Conservation (phyloP, 2,888 invertebrate species). For the Anthrax anthrax region DNA sequence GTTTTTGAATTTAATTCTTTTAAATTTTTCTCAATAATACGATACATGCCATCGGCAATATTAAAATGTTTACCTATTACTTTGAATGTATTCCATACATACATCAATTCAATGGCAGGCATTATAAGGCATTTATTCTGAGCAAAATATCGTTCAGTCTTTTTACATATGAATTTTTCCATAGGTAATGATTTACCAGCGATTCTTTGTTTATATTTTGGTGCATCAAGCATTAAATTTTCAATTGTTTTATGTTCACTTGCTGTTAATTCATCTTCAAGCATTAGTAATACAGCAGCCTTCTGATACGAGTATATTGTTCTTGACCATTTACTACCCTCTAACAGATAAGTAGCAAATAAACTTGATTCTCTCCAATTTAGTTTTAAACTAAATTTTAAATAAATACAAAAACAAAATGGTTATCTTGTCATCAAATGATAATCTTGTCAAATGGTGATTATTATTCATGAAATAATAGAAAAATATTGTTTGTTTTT, state of each 20-base stretch:
- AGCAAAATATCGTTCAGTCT: slow-evolving; percentile 60
- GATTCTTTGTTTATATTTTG: slow-evolving; percentile 71
- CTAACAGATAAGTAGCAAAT: slow-evolving; percentile 55
- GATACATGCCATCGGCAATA: slow-evolving; percentile 45
- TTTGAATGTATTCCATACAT: slow-evolving; percentile 85
- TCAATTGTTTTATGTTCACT: slow-evolving; percentile 43
- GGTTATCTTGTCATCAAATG: no score
- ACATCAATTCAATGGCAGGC: slow-evolving; percentile 78
- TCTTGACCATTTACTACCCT: slow-evolving; percentile 80
- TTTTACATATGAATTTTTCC: slow-evolving; percentile 90
- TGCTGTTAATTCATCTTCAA: slow-evolving; percentile 38
- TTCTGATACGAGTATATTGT: slow-evolving; percentile 85
- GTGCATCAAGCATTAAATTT: slow-evolving; percentile 56
- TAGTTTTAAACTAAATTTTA: slow-evolving; percentile 44
- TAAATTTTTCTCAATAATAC: slow-evolving; percentile 43
- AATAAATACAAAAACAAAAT: background rate
- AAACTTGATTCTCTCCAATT: slow-evolving; percentile 65
- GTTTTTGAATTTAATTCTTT: slow-evolving; percentile 19
- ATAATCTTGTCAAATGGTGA: no score
- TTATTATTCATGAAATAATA: no score
- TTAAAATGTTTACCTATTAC: slow-evolving; percentile 57
- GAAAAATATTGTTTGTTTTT: background rate
- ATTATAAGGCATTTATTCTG: slow-evolving; percentile 61
- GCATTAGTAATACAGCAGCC: slow-evolving; percentile 68
- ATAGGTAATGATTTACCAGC: slow-evolving; percentile 94